Percentiles rank a stretch among this genome's conserved stretches.
These are phyloP conservation scores for Clarias laeviceps DNA, from an alignment of 2,797 vertebrate species.

Conservation along the genomic window DNA sequence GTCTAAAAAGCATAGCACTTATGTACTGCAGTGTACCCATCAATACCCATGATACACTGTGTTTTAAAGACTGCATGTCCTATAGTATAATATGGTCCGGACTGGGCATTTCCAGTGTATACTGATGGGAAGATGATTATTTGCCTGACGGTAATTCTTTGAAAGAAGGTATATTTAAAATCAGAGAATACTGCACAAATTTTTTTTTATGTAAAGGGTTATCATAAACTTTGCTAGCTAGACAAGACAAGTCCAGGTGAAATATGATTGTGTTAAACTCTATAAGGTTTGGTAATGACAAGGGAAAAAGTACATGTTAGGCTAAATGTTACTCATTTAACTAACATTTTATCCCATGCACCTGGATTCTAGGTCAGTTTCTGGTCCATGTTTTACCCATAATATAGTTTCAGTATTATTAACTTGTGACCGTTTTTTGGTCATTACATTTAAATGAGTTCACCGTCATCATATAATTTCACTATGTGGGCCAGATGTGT, in stretches of 20 bases:
- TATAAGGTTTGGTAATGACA: not conserved
- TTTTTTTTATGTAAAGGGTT: not conserved
- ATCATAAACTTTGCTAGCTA: not conserved
- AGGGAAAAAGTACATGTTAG: not conserved
- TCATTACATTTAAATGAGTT: not conserved
- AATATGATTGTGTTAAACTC: not conserved
- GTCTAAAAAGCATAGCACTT: not conserved
- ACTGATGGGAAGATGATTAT: not conserved
- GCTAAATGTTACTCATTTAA: not conserved
- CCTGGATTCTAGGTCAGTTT: not conserved
- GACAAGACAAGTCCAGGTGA: not conserved
- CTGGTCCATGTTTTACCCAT: not conserved
- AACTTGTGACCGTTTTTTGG: constrained; percentile 2
- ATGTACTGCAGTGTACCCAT: not conserved
- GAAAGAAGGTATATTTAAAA: not conserved
- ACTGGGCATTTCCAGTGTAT: not conserved
- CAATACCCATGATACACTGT: not conserved
- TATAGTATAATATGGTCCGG: not conserved
- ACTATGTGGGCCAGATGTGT: not conserved
- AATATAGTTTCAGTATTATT: not conserved
- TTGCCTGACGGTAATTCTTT: not conserved
- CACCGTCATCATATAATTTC: not conserved
- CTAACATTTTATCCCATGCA: not conserved
- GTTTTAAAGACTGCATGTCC: not conserved
- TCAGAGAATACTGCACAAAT: not conserved